Conservation (phyloP, 1,140 invertebrate species). For the Agraylea sexmaculata region DNA sequence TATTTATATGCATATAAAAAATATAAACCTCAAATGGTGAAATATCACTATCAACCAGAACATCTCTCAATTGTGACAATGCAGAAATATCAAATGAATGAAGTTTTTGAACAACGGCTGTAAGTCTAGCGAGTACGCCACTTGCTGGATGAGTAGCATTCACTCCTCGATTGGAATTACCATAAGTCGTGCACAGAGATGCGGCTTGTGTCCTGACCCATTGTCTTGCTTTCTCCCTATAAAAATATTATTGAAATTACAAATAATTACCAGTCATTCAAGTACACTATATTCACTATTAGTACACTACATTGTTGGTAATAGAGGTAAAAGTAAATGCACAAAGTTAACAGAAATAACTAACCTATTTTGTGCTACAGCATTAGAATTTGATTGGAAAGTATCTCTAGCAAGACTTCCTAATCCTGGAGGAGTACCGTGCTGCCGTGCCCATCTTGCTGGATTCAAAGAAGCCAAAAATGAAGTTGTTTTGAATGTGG, state of each 20-base stretch:
- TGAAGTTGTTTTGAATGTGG: slow-evolving; percentile 64
- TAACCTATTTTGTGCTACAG: slow-evolving; percentile 36
- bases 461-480: slow-evolving; percentile 91
- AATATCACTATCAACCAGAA: slow-evolving; percentile 86
- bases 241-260: neutral
- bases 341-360: too few species aligned
- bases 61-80: slow-evolving; percentile 69
- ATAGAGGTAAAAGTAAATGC: too few species aligned
- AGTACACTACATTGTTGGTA: too few species aligned
- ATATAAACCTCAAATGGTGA: slow-evolving; percentile 79
- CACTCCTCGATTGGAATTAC: slow-evolving; percentile 31
- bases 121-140: slow-evolving; percentile 28
- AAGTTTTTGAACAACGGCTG: slow-evolving; percentile 25
- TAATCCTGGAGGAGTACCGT: slow-evolving; percentile 13
- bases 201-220: slow-evolving; percentile 86
- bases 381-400: slow-evolving; percentile 31
- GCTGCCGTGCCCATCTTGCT: slow-evolving; percentile 68
- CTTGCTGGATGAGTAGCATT: slow-evolving; percentile 28
- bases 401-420: slow-evolving; percentile 23
- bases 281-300: too few species aligned
- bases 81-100: slow-evolving; percentile 33
- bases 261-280: too few species aligned
- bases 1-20: neutral
- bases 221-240: slow-evolving; percentile 72
- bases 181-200: slow-evolving; percentile 31